Percentiles rank a stretch among this genome's conserved stretches.
Evolutionary conservation across 2,113 vertebrate genomes (phyloP).

Genomic region (Kryptolebias marmoratus): DNA sequence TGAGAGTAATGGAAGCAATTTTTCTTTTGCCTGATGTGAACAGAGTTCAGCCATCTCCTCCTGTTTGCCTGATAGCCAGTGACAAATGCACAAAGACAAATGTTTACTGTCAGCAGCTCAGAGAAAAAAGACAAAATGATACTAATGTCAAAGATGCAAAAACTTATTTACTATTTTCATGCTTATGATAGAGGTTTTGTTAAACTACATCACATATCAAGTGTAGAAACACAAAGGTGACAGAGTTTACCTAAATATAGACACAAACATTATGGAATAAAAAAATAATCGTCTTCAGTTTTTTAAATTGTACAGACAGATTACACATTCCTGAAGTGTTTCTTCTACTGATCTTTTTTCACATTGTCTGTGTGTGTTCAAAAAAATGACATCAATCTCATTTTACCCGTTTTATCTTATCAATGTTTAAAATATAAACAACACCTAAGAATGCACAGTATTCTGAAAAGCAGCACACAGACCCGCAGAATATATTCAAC

Average conservation of each 20-base stretch:
- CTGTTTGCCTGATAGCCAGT: conserved; percentile 32
- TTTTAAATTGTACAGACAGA: too few species aligned
- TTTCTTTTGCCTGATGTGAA: conserved; percentile 25
- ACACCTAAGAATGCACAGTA: neutral
- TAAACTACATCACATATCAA: too few species aligned
- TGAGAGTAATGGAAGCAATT: conserved; percentile 55
- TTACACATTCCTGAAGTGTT: too few species aligned
- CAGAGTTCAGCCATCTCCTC: conserved; percentile 36
- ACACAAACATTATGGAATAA: too few species aligned
- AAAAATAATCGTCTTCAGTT: too few species aligned
- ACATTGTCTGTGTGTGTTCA: too few species aligned
- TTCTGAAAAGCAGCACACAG: conserved; percentile 2
- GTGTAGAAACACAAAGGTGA: too few species aligned
- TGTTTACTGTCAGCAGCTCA: conserved; percentile 8
- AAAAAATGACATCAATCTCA: too few species aligned
- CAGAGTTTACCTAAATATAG: too few species aligned
- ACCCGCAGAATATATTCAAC: conserved; percentile 23
- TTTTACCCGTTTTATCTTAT: neutral
- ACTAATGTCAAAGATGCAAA: conserved; percentile 19
- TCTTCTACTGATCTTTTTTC: too few species aligned
- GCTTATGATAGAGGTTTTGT: neutral
- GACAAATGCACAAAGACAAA: conserved; percentile 35
- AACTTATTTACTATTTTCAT: conserved; percentile 5
- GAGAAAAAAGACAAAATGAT: neutral
- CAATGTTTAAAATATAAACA: too few species aligned